Evolutionary conservation across 1,140 invertebrate species (phyloP).

Genomic region (Apis cerana): DNA sequence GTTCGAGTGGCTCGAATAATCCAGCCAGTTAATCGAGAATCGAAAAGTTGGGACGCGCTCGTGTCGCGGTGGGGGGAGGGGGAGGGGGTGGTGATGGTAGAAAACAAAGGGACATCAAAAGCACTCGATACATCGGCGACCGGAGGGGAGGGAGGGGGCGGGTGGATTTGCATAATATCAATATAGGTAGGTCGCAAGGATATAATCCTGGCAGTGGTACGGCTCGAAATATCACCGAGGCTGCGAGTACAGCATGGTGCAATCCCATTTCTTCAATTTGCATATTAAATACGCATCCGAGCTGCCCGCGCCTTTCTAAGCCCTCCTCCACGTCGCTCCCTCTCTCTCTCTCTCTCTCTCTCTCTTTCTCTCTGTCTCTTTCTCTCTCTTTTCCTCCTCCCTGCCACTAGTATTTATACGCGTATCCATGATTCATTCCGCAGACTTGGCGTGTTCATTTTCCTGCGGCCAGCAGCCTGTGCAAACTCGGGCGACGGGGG

Average conservation of each 20-base stretch:
- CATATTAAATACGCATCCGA: slow-evolving; percentile 71
- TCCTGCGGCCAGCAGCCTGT: slow-evolving; percentile 25
- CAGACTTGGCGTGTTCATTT: slow-evolving; percentile 46
- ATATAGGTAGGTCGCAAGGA: slow-evolving; percentile 59
- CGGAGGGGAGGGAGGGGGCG: no score
- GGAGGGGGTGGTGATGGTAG: no score
- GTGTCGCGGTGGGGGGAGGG: not conserved
- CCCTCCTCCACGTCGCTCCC: not conserved
- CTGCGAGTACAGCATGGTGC: slow-evolving; percentile 54
- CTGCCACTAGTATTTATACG: slow-evolving; percentile 51
- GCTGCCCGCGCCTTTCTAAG: slow-evolving; percentile 49
- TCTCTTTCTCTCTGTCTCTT: no score
- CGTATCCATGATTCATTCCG: slow-evolving; percentile 59
- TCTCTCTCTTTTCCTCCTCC: not conserved
- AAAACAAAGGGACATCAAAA: slow-evolving; percentile 59
- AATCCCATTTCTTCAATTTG: slow-evolving; percentile 72
- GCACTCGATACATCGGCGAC: slow-evolving; percentile 34
- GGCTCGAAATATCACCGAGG: slow-evolving; percentile 61
- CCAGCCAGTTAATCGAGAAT: slow-evolving; percentile 27
- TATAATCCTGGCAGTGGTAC: slow-evolving; percentile 60
- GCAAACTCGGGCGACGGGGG: slow-evolving; percentile 2
- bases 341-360: no score
- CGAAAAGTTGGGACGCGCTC: slow-evolving; percentile 2
- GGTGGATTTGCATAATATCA: slow-evolving; percentile 64
- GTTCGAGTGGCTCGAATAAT: slow-evolving; percentile 12